Evolutionary conservation across 2,888 invertebrate species (phyloP), one percentile per base, ranked within the genome.

Genomic region (Drosophila subsilvestris): DNA sequence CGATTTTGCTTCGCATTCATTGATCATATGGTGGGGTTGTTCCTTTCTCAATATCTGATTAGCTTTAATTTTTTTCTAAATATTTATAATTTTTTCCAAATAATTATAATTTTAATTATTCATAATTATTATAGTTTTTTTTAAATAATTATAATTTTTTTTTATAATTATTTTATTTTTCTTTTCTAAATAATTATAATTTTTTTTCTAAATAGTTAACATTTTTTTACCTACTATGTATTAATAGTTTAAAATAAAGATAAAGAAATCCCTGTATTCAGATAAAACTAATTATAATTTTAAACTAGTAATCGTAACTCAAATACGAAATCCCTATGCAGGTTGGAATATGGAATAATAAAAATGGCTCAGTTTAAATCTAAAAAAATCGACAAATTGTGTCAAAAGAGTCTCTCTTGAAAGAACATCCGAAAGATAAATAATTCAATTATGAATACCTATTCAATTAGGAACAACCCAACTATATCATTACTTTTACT

Each of bases 21-120:
- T 49, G 25, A 1, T 44, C 17, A 14, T 58, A 51, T 18, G 50
- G 51, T 55, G 51, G 59, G 55, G 63, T 62, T 82, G 63, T 68
- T 80, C 63, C 62, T 14, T 49, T 6, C 2, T 42, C 10, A 18
- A 25, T 55, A 18, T 7, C 37, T 18, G 32, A 18, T 4, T 25
- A 25, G n/a, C 8, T 7, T 7, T 12, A 14, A n/a, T 43, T 25
- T n/a, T 12, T 22, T 18, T 42, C 9, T 4, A 8, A n/a, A n/a
- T n/a, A n/a, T n/a, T n/a, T n/a, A n/a, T n/a, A n/a, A n/a, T n/a
- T n/a, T n/a, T n/a, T n/a, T n/a, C n/a, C n/a, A n/a, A n/a, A n/a
- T n/a, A n/a, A n/a, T n/a, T n/a, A n/a, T n/a, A n/a, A n/a, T n/a
- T n/a, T n/a, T n/a, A n/a, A n/a, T n/a, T n/a, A n/a, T n/a, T n/a